Evolutionary conservation across 2,797 vertebrate species (phyloP).

Genomic region (Euthynnus affinis): DNA sequence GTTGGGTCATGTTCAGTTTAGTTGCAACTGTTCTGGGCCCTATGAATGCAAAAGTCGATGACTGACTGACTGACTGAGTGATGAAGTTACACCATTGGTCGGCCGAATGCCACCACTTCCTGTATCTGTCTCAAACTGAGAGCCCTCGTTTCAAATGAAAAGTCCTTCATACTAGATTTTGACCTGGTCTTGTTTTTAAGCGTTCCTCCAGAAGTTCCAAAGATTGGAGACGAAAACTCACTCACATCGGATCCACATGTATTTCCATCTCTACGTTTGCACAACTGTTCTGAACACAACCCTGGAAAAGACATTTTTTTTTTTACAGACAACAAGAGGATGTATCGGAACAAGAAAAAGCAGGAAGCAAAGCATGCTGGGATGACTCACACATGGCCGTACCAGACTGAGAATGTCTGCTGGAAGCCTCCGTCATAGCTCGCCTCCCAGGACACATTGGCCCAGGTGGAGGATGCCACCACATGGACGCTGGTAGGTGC

Average conservation of each 20-base stretch:
- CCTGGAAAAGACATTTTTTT: constrained; percentile 66
- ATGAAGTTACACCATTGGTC: too few species aligned
- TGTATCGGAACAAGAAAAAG: constrained; percentile 86
- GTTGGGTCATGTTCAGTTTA: constrained; percentile 75
- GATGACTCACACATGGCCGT: constrained; percentile 99
- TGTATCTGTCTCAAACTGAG: too few species aligned
- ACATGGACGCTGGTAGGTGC: constrained; percentile 92
- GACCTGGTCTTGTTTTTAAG: neutral
- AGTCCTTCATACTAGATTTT: too few species aligned
- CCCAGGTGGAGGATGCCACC: constrained; percentile 92
- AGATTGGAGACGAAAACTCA: constrained; percentile 67
- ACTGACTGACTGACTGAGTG: too few species aligned
- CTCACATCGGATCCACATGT: constrained; percentile 52
- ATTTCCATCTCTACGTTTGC: constrained; percentile 64
- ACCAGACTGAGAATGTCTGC: constrained; percentile 99
- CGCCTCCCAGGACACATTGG: constrained; percentile 96
- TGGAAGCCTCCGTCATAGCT: constrained; percentile 97
- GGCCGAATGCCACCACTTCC: too few species aligned
- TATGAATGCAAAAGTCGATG: too few species aligned
- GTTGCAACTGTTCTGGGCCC: constrained; percentile 44
- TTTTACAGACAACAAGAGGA: constrained; percentile 63
- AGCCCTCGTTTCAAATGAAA: too few species aligned
- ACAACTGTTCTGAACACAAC: constrained; percentile 80
- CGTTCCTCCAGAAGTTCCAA: constrained; percentile 32
- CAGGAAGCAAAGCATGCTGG: constrained; percentile 99